phyloP scores from a whole-genome alignment of 2,113 vertebrate species.

The Tauraco erythrolophus region DNA sequence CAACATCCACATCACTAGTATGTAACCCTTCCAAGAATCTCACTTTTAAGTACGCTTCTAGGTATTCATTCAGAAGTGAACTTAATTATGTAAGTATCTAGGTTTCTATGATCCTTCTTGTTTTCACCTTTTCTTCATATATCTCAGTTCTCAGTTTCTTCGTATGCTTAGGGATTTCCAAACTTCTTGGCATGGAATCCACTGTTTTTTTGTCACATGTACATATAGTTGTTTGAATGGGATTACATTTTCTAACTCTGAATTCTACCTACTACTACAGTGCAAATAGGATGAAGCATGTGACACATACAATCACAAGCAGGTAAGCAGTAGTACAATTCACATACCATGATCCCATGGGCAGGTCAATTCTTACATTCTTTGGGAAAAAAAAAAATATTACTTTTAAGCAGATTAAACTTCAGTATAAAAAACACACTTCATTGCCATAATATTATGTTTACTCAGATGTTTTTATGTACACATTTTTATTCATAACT shows the following conservation, averaged over 20 bases:
- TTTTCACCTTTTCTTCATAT: background rate
- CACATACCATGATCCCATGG: background rate
- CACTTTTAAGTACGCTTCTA: background rate
- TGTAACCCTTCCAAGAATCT: background rate
- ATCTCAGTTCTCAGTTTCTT: background rate
- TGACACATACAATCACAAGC: background rate
- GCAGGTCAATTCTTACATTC: background rate
- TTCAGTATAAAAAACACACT: background rate
- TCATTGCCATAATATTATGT: background rate
- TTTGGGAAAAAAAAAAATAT: background rate
- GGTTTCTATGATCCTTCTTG: background rate
- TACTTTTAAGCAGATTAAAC: background rate
- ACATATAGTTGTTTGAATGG: background rate
- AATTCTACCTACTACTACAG: background rate
- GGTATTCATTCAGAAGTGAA: background rate
- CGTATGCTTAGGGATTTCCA: background rate
- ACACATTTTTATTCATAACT: constrained; percentile 33
- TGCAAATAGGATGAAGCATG: background rate
- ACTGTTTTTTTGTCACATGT: rapidly evolving
- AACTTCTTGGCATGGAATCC: background rate
- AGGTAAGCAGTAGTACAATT: background rate
- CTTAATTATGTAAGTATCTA: rapidly evolving
- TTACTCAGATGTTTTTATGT: constrained; percentile 17
- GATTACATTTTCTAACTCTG: background rate
- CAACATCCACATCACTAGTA: background rate